phyloP scores from a whole-genome alignment of 2,888 invertebrate species.

The Orthosia incerta region DNA sequence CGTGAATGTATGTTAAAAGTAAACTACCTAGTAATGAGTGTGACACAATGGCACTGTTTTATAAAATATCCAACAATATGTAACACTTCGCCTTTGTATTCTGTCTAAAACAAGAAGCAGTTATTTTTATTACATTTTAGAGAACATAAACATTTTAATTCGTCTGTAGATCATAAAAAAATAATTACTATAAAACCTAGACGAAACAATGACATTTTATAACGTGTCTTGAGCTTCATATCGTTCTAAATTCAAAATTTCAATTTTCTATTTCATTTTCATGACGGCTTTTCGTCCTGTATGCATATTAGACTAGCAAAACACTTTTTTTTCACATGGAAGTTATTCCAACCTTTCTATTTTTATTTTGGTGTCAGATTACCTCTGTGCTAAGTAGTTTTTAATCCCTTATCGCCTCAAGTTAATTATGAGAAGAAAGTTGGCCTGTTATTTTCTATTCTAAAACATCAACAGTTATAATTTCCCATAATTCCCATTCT shows the following conservation, averaged over 20 bases:
- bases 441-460: conserved; percentile 17
- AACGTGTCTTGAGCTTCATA: conserved; percentile 13
- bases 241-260: conserved; percentile 28
- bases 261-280: conserved; percentile 6
- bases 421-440: conserved; percentile 28
- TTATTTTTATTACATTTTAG: conserved; percentile 19
- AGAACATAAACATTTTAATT: conserved; percentile 10
- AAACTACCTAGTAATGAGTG: conserved; percentile 25
- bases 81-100: conserved; percentile 36
- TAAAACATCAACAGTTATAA: conserved; percentile 56
- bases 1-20: conserved; percentile 25
- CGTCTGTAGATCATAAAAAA: background rate
- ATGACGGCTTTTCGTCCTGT: background rate
- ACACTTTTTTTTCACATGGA: background rate
- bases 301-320: background rate
- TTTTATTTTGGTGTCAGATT: background rate
- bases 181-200: conserved; percentile 6
- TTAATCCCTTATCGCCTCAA: conserved; percentile 4
- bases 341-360: background rate
- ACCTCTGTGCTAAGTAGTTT: background rate
- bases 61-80: conserved; percentile 35
- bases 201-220: conserved; percentile 11
- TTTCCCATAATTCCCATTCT: conserved; percentile 56
- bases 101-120: conserved; percentile 23
- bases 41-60: conserved; percentile 52